These are phyloP conservation scores for Myotis myotis DNA, from an alignment of 2,797 vertebrate species.

Conservation along the genomic window DNA sequence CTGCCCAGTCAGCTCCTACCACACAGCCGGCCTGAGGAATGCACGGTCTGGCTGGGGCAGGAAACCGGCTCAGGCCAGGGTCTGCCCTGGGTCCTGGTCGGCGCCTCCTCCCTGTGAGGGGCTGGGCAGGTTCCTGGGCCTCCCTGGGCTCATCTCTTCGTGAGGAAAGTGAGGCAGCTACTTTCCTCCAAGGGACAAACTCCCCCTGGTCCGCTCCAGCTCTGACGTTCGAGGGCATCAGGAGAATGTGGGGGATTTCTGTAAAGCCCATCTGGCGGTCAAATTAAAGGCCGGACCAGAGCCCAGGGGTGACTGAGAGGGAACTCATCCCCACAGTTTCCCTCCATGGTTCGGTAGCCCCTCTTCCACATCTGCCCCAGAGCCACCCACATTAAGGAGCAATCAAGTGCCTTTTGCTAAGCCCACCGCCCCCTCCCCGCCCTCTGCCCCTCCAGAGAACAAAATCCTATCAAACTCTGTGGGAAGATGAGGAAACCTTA, in stretches of 20 bases:
- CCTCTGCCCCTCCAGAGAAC: neutral
- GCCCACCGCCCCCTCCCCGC: neutral
- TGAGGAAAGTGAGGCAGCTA: neutral
- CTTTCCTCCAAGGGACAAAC: neutral
- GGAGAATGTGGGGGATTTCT: neutral
- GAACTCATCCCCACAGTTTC: neutral
- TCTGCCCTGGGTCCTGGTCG: neutral
- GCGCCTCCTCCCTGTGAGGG: neutral
- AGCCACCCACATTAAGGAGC: neutral
- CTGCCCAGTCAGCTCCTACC: neutral
- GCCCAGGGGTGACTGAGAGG: neutral
- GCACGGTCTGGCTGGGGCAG: neutral
- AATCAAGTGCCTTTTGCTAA: neutral
- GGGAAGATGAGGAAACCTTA: slow-evolving; percentile 57
- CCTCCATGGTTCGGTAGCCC: neutral
- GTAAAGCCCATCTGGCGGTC: neutral
- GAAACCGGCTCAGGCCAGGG: neutral
- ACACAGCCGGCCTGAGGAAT: neutral
- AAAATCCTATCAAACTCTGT: neutral
- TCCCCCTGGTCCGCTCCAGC: neutral
- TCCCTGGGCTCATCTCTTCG: neutral
- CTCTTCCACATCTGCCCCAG: neutral
- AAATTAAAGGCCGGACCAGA: neutral
- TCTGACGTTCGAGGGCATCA: neutral
- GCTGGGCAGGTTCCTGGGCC: neutral